Evolutionary conservation across 2,888 invertebrate species (phyloP), one percentile per base, ranked within the genome.

Genomic region (Zootermopsis nevadensis): DNA sequence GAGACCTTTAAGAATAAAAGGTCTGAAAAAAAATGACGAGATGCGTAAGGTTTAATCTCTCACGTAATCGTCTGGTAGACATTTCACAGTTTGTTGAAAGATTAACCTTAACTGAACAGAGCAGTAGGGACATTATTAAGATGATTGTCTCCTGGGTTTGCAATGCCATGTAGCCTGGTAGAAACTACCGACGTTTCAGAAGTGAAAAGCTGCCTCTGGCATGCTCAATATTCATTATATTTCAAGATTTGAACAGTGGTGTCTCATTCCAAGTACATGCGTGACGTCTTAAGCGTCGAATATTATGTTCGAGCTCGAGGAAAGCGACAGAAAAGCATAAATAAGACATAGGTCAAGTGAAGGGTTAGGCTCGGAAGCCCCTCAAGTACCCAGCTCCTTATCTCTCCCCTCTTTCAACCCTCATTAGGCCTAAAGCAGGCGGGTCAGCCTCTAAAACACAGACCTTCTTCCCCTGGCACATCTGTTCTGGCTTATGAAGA

Each of bases 341-440:
- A 60, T 2, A n/a, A 60, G 60, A 8, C 60, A 10, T 60, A 27
- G 60, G 60, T 60, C 60, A 60, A 60, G 60, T 27, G n/a, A 60
- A 27, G 60, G 60, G 60, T 60, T 60, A 60, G n/a, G 10, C n/a
- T n/a, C 27, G 60, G 60, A 60, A 60, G 60, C 60, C 60, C 7
- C 60, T 60, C n/a, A 7, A n/a, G 60, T 27, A 60, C 27, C 60
- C 60, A 27, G 60, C n/a, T 60, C 27, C 27, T 27, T 60, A 60
- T 60, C 60, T 60, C 60, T 1, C 60, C 60, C 60, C 19, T 48
- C 48, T 48, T 60, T n/a, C 60, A 60, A 60, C 60, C 60, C 60
- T 60, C 60, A 60, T 60, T 60, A n/a, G n/a, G n/a, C n/a, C n/a
- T n/a, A 60, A 60, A 60, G 27, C 27, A 60, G 60, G n/a, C 60